Evolutionary conservation across 2,113 vertebrate genomes (phyloP), one percentile per base, ranked within the genome.

Genomic region (Ardeotis arabs): DNA sequence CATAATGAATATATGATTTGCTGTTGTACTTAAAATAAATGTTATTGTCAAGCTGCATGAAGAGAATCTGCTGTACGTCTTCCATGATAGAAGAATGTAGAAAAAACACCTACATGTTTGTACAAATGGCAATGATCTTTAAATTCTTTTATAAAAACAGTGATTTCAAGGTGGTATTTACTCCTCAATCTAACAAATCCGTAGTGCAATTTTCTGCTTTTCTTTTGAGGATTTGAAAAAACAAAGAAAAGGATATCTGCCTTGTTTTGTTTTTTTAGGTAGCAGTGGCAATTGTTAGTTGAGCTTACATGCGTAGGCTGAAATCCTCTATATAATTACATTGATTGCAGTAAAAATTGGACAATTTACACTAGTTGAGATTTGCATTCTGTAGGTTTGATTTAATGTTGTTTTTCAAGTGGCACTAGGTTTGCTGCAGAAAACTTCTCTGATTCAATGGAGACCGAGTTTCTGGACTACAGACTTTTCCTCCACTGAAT

Each of bases 1-100:
- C 68, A 94, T 93, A 49, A 50, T 76, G 82, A 95, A 80, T 80
- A 59, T 83, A 91, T 90, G 62, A 94, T 93, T 95, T 95, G 39
- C 79, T 87, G 56, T 86, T 79, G 33, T 67, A 75, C 55, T 95
- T 94, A 70, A 92, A 87, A 90, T 85, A 67, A 93, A 39, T 84
- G 77, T 67, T 55, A 53, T 94, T 78, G 76, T 45, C 75, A 78
- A 91, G n/a, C 20, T 93, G 20, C 33, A 45, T 58, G 19, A 93
- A 68, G 64, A 93, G 41, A 44, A 37, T 92, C 37, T 44, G 49
- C 19, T 47, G 73, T 49, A 93, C 53, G 24, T 78, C 52, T 89
- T 83, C 60, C 37, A 31, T 69, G n/a, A 62, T 33, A 55, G 20
- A 80, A 33, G 12, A 84, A 21, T 56, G 41, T 74, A 3, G 29